phyloP scores from a whole-genome alignment of 2,888 invertebrate genomes.

The Mechanitis messenoides region DNA sequence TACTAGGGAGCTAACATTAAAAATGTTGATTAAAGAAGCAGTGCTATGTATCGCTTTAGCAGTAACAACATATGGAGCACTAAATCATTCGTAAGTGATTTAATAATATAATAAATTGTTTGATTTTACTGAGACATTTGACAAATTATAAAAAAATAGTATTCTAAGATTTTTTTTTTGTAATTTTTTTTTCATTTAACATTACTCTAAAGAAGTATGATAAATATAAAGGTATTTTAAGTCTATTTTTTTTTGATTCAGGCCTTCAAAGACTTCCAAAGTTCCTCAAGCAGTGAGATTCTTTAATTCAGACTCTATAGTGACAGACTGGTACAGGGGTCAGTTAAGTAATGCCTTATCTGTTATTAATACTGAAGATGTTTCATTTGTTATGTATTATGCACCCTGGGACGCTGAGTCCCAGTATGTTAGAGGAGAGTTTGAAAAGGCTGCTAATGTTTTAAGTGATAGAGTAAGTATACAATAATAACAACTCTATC shows the following conservation, averaged over 20 bases:
- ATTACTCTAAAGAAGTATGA: neutral
- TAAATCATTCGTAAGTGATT: slow-evolving; percentile 81
- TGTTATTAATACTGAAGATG: slow-evolving; percentile 79
- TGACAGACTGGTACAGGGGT: slow-evolving; percentile 87
- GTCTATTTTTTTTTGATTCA: slow-evolving; percentile 31
- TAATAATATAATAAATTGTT: neutral
- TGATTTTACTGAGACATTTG: neutral
- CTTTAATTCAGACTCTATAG: slow-evolving; percentile 80
- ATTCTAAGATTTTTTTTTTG: too few relatives aligned
- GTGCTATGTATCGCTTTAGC: slow-evolving; percentile 79
- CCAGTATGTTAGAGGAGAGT: slow-evolving; percentile 83
- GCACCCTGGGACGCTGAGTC: slow-evolving; percentile 96
- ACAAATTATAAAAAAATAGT: neutral
- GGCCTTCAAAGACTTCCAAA: slow-evolving; percentile 60
- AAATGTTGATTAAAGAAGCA: slow-evolving; percentile 80
- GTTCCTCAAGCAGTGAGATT: slow-evolving; percentile 80
- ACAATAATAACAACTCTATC: neutral
- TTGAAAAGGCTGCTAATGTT: slow-evolving; percentile 83
- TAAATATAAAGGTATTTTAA: too few relatives aligned
- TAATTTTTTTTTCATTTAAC: too few relatives aligned
- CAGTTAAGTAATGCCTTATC: slow-evolving; percentile 80
- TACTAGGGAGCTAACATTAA: slow-evolving; percentile 61
- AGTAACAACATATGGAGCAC: slow-evolving; percentile 81
- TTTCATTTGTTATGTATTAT: slow-evolving; percentile 94
- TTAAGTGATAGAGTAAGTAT: slow-evolving; percentile 81